These are phyloP conservation scores for Neelides folsomi DNA, from an alignment of 2,888 invertebrate genomes.

Conservation along the genomic window DNA sequence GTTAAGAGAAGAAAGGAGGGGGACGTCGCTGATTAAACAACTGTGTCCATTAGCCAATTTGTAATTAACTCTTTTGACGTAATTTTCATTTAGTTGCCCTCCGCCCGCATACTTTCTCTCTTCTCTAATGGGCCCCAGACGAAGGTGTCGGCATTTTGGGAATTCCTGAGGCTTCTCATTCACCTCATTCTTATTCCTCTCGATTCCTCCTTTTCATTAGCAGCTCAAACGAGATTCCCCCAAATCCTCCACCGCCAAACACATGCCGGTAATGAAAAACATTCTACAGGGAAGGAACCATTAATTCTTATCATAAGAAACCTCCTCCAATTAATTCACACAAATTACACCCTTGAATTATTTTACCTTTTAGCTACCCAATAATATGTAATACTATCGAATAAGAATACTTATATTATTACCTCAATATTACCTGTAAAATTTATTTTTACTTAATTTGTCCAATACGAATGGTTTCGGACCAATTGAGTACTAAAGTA, in stretches of 20 bases:
- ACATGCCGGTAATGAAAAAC: neutral
- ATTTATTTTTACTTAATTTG: no score
- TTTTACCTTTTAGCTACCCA: no score
- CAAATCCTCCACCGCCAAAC: neutral
- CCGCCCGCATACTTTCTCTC: neutral
- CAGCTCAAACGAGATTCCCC: neutral
- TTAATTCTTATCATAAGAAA: no score
- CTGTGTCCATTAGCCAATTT: conserved; percentile 25
- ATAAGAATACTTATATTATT: no score
- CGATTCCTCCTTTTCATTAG: neutral
- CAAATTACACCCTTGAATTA: no score
- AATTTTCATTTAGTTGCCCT: conserved; percentile 23
- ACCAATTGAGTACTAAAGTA: no score
- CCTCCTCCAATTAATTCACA: no score
- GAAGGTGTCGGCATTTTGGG: conserved; percentile 19
- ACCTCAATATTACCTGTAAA: no score
- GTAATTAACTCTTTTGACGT: conserved; percentile 27
- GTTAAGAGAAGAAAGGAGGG: no score
- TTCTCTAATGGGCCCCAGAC: neutral
- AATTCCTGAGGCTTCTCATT: conserved; percentile 25
- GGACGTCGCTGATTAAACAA: conserved; percentile 17
- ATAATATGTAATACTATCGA: no score
- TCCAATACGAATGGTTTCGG: no score
- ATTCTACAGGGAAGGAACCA: neutral
- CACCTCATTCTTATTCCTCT: conserved; percentile 6